A percentile compares a stretch with the other conserved stretches of the same genome.
These are phyloP conservation scores for Aradophagus sp. DNA, from an alignment of 1,140 invertebrate genomes.

Conservation along the genomic window DNA sequence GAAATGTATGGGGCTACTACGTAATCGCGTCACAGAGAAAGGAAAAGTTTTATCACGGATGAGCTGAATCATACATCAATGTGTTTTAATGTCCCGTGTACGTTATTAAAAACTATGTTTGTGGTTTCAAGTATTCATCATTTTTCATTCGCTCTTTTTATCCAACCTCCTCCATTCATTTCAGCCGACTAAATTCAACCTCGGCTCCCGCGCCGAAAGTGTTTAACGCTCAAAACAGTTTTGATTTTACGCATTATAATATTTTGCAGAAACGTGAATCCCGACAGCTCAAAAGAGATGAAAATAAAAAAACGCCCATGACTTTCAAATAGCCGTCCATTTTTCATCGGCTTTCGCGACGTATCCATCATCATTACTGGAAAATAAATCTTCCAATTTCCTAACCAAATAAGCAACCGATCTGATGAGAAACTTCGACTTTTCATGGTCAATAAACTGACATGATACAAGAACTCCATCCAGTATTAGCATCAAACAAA, in stretches of 20 bases:
- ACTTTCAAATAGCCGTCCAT: background rate
- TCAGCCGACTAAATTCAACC: no score
- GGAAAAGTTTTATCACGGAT: conserved; percentile 31
- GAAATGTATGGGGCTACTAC: conserved; percentile 28
- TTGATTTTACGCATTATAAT: no score
- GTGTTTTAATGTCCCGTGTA: conserved; percentile 28
- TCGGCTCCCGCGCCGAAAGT: no score
- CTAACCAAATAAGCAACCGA: conserved; percentile 38
- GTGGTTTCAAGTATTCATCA: conserved; percentile 3
- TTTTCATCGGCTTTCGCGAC: background rate
- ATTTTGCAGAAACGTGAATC: no score
- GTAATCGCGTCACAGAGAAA: conserved; percentile 25
- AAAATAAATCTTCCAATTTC: conserved; percentile 39
- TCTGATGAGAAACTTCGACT: conserved; percentile 30
- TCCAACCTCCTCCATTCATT: no score
- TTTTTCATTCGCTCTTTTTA: conserved; percentile 5
- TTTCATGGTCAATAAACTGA: conserved; percentile 55
- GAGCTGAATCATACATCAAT: conserved; percentile 35
- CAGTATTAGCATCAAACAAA: conserved; percentile 54
- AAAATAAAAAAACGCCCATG: no score
- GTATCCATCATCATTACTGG: conserved; percentile 22
- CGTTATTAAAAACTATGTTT: conserved; percentile 6
- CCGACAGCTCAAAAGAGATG: no score
- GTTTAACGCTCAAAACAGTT: no score
- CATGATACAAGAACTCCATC: conserved; percentile 28